Conservation (phyloP, 2,797 vertebrate genomes). For the Gymnothorax reevesii region DNA sequence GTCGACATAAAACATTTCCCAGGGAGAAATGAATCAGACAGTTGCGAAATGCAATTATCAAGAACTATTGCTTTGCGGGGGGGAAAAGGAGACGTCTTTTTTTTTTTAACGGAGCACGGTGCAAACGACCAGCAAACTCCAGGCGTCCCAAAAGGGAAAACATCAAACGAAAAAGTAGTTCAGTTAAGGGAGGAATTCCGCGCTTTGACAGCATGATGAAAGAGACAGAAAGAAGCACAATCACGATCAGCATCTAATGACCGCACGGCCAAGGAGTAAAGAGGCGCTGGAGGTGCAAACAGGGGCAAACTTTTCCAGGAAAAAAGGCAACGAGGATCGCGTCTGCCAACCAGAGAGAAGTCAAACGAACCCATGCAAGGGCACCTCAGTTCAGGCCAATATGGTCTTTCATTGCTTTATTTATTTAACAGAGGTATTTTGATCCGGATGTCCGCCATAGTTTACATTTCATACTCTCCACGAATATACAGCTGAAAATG, state of each 20-base stretch:
- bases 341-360: neutral
- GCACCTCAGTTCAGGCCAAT: constrained; percentile 4
- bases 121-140: constrained; percentile 54
- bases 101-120: constrained; percentile 46
- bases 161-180: constrained; percentile 44
- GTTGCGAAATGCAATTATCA: constrained; percentile 50
- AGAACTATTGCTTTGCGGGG: constrained; percentile 59
- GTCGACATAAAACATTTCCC: constrained; percentile 71
- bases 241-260: neutral
- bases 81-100: constrained; percentile 38
- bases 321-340: neutral
- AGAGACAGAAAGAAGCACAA: constrained; percentile 9
- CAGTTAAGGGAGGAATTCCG: constrained; percentile 42
- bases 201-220: constrained; percentile 37
- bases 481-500: neutral
- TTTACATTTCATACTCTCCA: neutral
- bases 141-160: constrained; percentile 51
- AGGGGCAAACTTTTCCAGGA: neutral
- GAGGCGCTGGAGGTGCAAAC: neutral
- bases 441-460: neutral
- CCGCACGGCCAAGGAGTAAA: neutral
- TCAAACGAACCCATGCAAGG: neutral
- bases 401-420: neutral
- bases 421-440: constrained; percentile 1
- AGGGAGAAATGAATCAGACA: constrained; percentile 61